Evolutionary conservation across 2,888 invertebrate genomes (phyloP), one percentile per base, ranked within the genome.

Genomic region (Volucella inflata): DNA sequence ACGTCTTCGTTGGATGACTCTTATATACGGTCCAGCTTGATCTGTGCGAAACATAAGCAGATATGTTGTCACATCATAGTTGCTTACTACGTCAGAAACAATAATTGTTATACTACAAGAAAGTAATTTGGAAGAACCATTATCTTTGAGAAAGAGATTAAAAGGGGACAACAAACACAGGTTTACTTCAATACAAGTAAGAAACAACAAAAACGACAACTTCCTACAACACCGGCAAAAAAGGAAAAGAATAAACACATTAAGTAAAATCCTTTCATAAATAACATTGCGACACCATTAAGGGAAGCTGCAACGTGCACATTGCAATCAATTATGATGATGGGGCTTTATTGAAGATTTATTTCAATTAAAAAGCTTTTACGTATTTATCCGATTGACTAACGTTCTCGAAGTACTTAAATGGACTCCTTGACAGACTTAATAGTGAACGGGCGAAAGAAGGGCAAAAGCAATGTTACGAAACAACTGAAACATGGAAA

Each of bases 351-450:
- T 85, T 85, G 87, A 81, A 87, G 87, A 87, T 87, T 87, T 87
- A 87, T 87, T 87, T 87, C 87, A 87, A 87, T 87, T 87, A 87
- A 87, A 87, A 87, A 87, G 87, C 87, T 87, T 87, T 87, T 87
- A 87, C 82, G 87, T 87, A 87, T 87, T 87, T 87, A 87, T 87
- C 87, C 87, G 87, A 87, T 87, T 87, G 87, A 87, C 82, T 82
- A 82, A 77, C 87, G 82, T 87, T 87, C 81, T 78, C 87, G 77
- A 81, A 85, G 85, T 81, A 85, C 85, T 85, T 85, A 85, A 85
- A 81, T 81, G 85, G 85, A 85, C 85, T 85, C 76, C 85, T 85
- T 84, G 75, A 84, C 79, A 70, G 75, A 65, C 51, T 64, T 48
- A 71, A 42, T 65, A 21, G 60, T 48, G 59, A 40, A 2, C 51